phyloP scores from a whole-genome alignment of 64 coral and sea anemone species.

The Actinia equina region DNA sequence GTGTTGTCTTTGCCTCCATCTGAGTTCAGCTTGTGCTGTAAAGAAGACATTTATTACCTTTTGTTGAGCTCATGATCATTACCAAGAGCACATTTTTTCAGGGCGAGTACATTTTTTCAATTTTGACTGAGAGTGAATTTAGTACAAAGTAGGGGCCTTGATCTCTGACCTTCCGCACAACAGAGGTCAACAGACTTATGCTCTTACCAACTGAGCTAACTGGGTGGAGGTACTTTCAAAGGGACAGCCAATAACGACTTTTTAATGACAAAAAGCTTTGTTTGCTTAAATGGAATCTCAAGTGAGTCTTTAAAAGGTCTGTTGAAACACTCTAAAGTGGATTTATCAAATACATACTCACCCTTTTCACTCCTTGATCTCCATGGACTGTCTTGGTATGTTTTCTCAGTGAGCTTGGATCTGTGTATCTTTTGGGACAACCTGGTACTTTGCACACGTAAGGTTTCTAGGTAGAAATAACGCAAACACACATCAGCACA shows the following conservation, averaged over 20 bases:
- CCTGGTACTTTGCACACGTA: slow-evolving; percentile 97
- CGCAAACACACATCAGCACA: background rate
- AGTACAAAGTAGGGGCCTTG: too few species aligned
- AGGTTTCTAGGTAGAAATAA: slow-evolving; percentile 62
- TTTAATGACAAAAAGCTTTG: too few species aligned
- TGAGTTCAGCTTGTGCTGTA: slow-evolving; percentile 12
- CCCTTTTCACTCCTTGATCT: slow-evolving; percentile 91
- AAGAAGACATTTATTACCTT: background rate
- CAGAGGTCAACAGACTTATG: too few species aligned
- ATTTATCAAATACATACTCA: slow-evolving; percentile 1
- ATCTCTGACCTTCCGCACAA: too few species aligned
- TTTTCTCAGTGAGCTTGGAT: slow-evolving; percentile 93
- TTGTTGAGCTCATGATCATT: too few species aligned
- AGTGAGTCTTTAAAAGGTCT: background rate
- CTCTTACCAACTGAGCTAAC: too few species aligned
- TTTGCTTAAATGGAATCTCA: too few species aligned
- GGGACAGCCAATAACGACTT: too few species aligned
- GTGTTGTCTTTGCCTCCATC: slow-evolving; percentile 6
- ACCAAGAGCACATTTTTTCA: too few species aligned
- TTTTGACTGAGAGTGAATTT: too few species aligned
- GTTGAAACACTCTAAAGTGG: background rate
- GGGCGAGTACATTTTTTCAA: too few species aligned
- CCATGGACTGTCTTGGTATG: slow-evolving; percentile 95
- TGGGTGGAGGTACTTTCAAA: too few species aligned
- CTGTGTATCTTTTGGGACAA: slow-evolving; percentile 92